Base-by-base conservation (phyloP, 2,888 invertebrate genomes). In the Venusia cambrica region DNA sequence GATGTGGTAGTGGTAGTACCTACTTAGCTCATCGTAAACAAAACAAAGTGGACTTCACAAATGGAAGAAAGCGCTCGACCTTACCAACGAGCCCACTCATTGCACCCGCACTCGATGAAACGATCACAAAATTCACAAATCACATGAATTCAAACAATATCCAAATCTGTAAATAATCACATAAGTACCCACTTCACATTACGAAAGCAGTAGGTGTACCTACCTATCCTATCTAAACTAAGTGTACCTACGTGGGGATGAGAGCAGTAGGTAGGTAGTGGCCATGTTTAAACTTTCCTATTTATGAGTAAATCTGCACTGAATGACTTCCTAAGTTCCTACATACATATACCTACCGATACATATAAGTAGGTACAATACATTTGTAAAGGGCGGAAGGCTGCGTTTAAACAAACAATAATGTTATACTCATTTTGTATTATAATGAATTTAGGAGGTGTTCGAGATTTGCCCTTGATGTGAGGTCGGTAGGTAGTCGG, bases 271-370 rank as follows among this genome's bases (percentile, higher is more conserved):
- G n/a, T n/a, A n/a, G n/a, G n/a, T n/a, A n/a, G n/a, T n/a, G n/a
- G n/a, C n/a, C n/a, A 65, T 57, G 61, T 63, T 64, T 63, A 63
- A 75, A 73, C 62, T 72, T 72, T 76, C 71, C 76, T 72, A 64
- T 79, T 79, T 74, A 77, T 73, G 74, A 70, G 71, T 58, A 60
- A 66, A 71, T 46, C 64, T 69, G 57, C 67, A 74, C 67, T 74
- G 76, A 83, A 84, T 84, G 81, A 77, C 80, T 87, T 84, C 84
- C 81, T 83, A 81, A 75, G n/a, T n/a, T n/a, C n/a, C n/a, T n/a
- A n/a, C n/a, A n/a, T n/a, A n/a, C n/a, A n/a, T n/a, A n/a, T n/a
- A n/a, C n/a, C n/a, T n/a, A n/a, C n/a, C n/a, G n/a, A n/a, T n/a
- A n/a, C n/a, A n/a, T n/a, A n/a, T n/a, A n/a, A n/a, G n/a, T n/a